Evolutionary conservation across 2,113 vertebrate genomes (phyloP), one percentile per base, ranked within the genome.

Genomic region (Xyliphius kryptos): DNA sequence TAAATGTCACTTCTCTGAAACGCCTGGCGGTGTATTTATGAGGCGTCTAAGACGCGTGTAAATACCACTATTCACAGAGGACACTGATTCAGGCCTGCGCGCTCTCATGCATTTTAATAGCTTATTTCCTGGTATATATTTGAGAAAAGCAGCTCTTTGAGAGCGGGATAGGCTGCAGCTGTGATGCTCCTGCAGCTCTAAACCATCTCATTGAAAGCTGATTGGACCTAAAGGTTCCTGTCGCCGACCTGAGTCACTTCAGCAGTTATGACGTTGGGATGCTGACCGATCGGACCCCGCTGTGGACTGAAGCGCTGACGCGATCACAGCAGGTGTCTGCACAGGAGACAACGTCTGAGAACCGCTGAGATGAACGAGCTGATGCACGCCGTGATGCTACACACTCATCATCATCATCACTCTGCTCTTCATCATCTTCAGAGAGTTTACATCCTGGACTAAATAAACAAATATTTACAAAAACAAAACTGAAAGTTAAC

Each of bases 31-130:
- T 43, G 17, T 17, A 56, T 72, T 72, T 54, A 58, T 20, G 54
- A 52, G 63, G 52, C 16, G 20, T 62, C 46, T 46, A 44, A 40
- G 57, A 46, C 22, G 49, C 44, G 52, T 69, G 64, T 67, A 69
- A 69, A 69, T 67, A 66, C 65, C 52, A 32, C 44, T 17, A 51
- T 40, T 50, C 40, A 41, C 41, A 13, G 16, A 32, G 64, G 26
- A 44, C 15, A 6, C 61, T 74, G 56, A 68, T 52, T 63, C 16
- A 36, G 16, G 37, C 43, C 26, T 32, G 54, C 51, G 52, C 67
- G 32, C 58, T 65, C 67, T 73, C 67, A 76, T 65, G 64, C 62
- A 70, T 73, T 67, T 65, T 61, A 70, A 76, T 63, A 54, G 48
- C 59, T 63, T 55, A 57, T 48, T 60, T 62, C 56, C 60, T 69